A percentile compares a stretch with the other conserved stretches of the same genome.
Evolutionary conservation across 2,113 vertebrate genomes (phyloP).

Genomic region (Ibidorhyncha struthersii): DNA sequence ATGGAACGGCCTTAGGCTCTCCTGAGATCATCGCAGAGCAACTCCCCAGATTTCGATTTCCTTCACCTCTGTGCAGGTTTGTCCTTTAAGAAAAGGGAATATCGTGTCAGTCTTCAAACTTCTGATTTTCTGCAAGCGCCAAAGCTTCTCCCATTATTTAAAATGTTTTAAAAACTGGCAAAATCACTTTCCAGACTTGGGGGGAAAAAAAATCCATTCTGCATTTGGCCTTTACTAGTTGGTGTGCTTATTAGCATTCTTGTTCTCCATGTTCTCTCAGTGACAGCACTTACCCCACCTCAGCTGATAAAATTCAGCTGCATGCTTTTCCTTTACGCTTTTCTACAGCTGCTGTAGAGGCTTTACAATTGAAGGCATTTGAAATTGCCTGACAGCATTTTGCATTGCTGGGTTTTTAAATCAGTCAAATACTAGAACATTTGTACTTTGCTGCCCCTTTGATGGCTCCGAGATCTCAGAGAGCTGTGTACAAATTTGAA

Average conservation of each 20-base stretch:
- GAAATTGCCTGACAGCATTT: not conserved
- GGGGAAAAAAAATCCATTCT: not conserved
- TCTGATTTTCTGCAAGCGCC: not conserved
- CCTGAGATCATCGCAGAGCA: not conserved
- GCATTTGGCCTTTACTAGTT: not conserved
- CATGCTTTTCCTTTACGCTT: not conserved
- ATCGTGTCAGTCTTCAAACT: not conserved
- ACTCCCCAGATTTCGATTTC: not conserved
- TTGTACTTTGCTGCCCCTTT: not conserved
- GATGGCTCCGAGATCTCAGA: not conserved
- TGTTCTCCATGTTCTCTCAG: not conserved
- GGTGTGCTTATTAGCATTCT: constrained; percentile 3
- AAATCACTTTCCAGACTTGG: not conserved
- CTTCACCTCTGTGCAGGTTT: not conserved
- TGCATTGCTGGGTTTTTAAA: not conserved
- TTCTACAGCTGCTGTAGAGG: not conserved
- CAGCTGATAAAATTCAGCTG: not conserved
- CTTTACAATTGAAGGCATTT: not conserved
- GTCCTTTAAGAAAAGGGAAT: not conserved
- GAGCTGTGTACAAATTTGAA: not conserved
- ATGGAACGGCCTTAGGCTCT: constrained; percentile 43
- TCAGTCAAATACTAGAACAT: not conserved
- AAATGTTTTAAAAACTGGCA: not conserved
- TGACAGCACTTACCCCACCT: not conserved
- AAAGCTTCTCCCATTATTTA: not conserved